phyloP scores from a whole-genome alignment of 1,140 invertebrate species.

The Bombus picipes region DNA sequence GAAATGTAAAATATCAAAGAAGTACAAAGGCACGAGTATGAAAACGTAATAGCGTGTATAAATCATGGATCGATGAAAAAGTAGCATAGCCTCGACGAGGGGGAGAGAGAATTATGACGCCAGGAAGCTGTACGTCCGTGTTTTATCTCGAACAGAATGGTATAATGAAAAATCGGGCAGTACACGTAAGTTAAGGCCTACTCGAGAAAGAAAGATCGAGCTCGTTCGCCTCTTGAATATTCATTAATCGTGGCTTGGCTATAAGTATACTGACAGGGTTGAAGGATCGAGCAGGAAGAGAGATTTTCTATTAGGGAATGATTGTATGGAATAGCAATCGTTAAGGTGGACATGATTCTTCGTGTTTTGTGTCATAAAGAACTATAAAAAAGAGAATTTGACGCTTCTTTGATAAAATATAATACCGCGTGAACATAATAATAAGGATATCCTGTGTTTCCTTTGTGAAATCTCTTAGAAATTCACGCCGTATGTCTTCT shows the following conservation, averaged over 20 bases:
- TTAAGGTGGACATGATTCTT: not conserved
- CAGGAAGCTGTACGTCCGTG: conserved; percentile 56
- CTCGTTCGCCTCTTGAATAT: conserved; percentile 68
- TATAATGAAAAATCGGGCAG: conserved; percentile 69
- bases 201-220: conserved; percentile 62
- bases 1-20: not conserved
- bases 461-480: not conserved
- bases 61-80: conserved; percentile 47
- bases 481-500: not conserved
- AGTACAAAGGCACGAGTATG: not conserved
- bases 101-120: conserved; percentile 59
- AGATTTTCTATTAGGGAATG: conserved; percentile 32
- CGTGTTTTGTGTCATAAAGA: not conserved
- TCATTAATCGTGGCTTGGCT: conserved; percentile 56
- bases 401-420: not conserved
- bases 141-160: conserved; percentile 58
- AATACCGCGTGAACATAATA: not conserved
- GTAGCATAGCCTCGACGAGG: not conserved
- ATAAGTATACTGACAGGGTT: conserved; percentile 33
- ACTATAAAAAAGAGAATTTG: not conserved
- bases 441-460: not conserved
- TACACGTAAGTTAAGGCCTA: conserved; percentile 62
- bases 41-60: conserved; percentile 10
- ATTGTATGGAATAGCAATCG: not conserved
- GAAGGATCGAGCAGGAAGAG: conserved; percentile 18